Conservation (phyloP, 2,888 invertebrate genomes). For the Formica aserva region DNA sequence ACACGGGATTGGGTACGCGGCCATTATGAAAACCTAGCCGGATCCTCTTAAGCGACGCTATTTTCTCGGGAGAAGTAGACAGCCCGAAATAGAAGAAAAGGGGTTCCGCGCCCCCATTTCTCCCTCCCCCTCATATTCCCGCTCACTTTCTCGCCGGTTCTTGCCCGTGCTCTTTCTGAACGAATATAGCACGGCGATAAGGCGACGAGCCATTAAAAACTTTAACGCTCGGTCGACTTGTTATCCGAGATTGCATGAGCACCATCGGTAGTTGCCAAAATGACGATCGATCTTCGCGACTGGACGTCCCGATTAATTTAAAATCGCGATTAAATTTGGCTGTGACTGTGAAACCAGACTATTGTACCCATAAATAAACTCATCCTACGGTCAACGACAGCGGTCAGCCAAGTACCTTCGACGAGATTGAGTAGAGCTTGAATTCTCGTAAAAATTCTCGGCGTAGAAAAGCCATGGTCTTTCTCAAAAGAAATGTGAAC, state of each 20-base stretch:
- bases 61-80: constrained; percentile 70
- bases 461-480: background rate
- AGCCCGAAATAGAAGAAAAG: constrained; percentile 65
- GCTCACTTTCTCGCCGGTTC: constrained; percentile 7
- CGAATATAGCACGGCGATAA: constrained; percentile 66
- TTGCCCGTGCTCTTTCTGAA: constrained; percentile 56
- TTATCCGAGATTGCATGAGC: constrained; percentile 65
- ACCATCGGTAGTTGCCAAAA: constrained; percentile 45
- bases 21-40: constrained; percentile 69
- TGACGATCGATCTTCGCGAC: constrained; percentile 34
- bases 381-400: constrained; percentile 7
- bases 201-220: constrained; percentile 69
- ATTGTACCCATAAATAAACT: constrained; percentile 18
- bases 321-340: constrained; percentile 68
- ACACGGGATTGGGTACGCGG: constrained; percentile 49
- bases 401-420: constrained; percentile 15
- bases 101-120: constrained; percentile 44
- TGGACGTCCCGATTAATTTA: constrained; percentile 64
- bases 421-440: background rate
- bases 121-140: constrained; percentile 28
- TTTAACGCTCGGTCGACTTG: constrained; percentile 63
- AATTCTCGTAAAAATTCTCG: background rate
- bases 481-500: constrained; percentile 28
- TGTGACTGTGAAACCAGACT: background rate
- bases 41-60: constrained; percentile 74